Conservation (phyloP, 2,113 vertebrate genomes). For the Furnarius figulus region DNA sequence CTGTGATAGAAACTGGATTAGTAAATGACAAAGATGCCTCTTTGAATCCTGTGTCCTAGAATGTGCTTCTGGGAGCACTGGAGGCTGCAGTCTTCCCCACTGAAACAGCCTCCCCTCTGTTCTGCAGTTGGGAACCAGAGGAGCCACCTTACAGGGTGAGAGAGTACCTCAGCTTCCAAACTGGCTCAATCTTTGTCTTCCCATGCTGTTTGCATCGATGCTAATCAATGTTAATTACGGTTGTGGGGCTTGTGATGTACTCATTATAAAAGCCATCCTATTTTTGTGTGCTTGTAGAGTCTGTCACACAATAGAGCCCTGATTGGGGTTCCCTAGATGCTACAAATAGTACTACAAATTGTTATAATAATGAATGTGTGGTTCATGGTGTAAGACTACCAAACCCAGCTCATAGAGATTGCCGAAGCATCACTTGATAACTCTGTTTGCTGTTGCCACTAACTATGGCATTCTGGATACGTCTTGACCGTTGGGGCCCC, state of each 20-base stretch:
- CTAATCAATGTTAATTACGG: constrained; percentile 64
- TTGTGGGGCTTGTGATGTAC: constrained; percentile 51
- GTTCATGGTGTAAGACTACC: neutral
- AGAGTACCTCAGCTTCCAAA: constrained; percentile 14
- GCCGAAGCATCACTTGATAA: neutral
- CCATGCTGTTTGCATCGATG: constrained; percentile 46
- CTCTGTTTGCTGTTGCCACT: neutral
- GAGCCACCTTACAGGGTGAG: neutral
- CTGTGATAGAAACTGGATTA: neutral
- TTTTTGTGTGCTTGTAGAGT: constrained; percentile 32
- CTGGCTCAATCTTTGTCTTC: constrained; percentile 53
- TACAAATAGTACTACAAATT: constrained; percentile 46
- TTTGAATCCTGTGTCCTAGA: neutral
- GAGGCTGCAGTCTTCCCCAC: neutral
- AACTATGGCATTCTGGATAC: neutral
- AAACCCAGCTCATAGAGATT: neutral
- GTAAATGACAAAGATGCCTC: neutral
- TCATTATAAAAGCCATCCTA: constrained; percentile 48
- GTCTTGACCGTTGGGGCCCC: neutral
- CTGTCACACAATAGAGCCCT: constrained; percentile 44
- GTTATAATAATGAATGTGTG: constrained; percentile 9
- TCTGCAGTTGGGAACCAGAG: constrained; percentile 2
- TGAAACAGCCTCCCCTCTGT: constrained; percentile 1
- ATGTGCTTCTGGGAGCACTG: neutral
- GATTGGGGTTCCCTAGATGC: constrained; percentile 48